A percentile compares a stretch with the other conserved stretches of the same genome.
These are phyloP conservation scores for Hesperophylax magnus DNA, from an alignment of 1,140 invertebrate genomes.

Conservation along the genomic window DNA sequence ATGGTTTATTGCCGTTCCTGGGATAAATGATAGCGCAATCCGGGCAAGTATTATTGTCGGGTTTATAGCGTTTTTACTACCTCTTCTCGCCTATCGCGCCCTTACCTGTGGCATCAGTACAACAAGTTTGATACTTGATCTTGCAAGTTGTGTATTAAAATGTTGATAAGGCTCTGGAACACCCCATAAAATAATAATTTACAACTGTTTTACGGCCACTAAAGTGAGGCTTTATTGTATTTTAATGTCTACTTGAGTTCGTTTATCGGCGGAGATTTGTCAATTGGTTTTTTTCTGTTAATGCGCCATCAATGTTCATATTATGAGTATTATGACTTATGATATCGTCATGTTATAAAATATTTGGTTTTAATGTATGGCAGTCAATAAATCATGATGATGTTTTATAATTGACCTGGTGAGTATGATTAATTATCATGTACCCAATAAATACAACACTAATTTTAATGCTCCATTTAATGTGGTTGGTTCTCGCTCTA, in stretches of 20 bases:
- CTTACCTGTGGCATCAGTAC: constrained; percentile 27
- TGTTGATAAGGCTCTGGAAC: constrained; percentile 33
- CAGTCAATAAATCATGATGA: too few species aligned
- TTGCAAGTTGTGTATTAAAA: constrained; percentile 32
- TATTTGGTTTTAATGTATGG: too few species aligned
- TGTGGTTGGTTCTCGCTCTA: too few species aligned
- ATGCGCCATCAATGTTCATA: background rate
- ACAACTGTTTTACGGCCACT: constrained; percentile 35
- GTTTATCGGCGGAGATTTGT: constrained; percentile 35
- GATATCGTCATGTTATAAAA: background rate
- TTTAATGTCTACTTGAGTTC: constrained; percentile 31
- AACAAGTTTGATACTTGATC: constrained; percentile 38
- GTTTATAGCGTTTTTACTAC: constrained; percentile 49
- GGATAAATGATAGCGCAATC: constrained; percentile 54
- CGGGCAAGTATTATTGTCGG: constrained; percentile 52
- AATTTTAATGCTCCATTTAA: too few species aligned
- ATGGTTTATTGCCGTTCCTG: constrained; percentile 48
- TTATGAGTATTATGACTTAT: background rate
- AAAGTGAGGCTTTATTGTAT: constrained; percentile 25
- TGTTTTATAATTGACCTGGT: too few species aligned
- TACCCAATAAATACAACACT: too few species aligned
- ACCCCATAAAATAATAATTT: constrained; percentile 42
- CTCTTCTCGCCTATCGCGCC: constrained; percentile 38
- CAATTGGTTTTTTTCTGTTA: constrained; percentile 25
- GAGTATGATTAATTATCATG: too few species aligned